Evolutionary conservation across 2,113 vertebrate genomes (phyloP).

Genomic region (Lagenorhynchus albirostris): DNA sequence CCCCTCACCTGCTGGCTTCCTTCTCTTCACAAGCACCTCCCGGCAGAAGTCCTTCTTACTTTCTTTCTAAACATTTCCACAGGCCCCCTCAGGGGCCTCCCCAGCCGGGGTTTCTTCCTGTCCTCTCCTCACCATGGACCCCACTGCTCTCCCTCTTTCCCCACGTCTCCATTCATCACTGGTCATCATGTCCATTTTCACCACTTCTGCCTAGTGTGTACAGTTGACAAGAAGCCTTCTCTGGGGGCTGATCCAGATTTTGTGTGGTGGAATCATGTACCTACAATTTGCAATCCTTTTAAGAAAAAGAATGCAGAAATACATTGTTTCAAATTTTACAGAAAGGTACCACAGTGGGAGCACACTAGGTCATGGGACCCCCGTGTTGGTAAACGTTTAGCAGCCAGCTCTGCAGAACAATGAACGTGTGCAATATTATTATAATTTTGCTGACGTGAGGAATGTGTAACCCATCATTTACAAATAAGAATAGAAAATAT

Average conservation of each 20-base stretch:
- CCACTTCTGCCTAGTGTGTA: not conserved
- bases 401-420: not conserved
- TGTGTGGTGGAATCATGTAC: not conserved
- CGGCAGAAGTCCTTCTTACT: not conserved
- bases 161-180: not conserved
- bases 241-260: not conserved
- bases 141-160: not conserved
- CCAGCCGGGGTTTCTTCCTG: not conserved
- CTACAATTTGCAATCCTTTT: not conserved
- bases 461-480: not conserved
- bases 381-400: not conserved
- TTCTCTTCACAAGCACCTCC: not conserved
- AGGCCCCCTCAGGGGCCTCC: not conserved
- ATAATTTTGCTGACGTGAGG: not conserved
- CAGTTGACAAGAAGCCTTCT: not conserved
- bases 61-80: not conserved
- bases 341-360: not conserved
- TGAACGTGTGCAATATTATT: not conserved
- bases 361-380: not conserved
- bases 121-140: not conserved
- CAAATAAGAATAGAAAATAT: not conserved
- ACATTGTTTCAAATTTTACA: not conserved
- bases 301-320: not conserved
- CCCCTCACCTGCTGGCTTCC: rapidly evolving
- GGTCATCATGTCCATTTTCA: not conserved